Base-by-base conservation (phyloP, 2,888 invertebrate species). In the Ornithoptera alexandrae region DNA sequence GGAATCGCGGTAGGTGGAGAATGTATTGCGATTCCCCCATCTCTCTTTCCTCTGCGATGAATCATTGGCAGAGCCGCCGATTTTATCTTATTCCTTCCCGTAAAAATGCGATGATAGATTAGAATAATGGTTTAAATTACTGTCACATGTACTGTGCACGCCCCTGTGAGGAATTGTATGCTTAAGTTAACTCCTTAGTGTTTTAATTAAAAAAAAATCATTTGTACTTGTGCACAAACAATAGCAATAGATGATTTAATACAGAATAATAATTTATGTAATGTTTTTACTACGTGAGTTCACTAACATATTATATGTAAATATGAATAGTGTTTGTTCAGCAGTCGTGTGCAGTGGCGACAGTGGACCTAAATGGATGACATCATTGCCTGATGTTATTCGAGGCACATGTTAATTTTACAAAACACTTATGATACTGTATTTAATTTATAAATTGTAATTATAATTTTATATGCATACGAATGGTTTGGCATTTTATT, bases 301-400 rank as follows among this genome's bases (percentile, higher is more conserved):
- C 53, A 70, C 63, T 62, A 67, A 65, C 56, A 50, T 57, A 64
- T 61, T 64, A 17, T 39, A 60, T 53, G 59, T 65, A 50, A 64
- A 46, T 70, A 68, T 71, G 68, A 70, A 68, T 61, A 66, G 71
- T 72, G 68, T 68, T 65, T 71, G 59, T 65, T 62, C 67, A 62
- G 50, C 72, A 65, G 66, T 72, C 58, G 72, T 65, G 66, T 61
- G 22, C 39, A 57, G 39, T 65, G 65, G 65, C 65, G 65, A 36
- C 65, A 30, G 60, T 65, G 60, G 59, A 71, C 65, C 73, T 50
- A 36, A 8, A 59, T 24, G 59, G n/a, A 64, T 60, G 60, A 46
- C 60, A 46, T 65, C 50, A 66, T 57, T 20, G 3, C 7, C 20
- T 20, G 58, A 58, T 22, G 57, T 57, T n/a, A 65, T 58, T 36